Base-by-base conservation (phyloP, 2,888 invertebrate genomes). In the Acleris emargana region DNA sequence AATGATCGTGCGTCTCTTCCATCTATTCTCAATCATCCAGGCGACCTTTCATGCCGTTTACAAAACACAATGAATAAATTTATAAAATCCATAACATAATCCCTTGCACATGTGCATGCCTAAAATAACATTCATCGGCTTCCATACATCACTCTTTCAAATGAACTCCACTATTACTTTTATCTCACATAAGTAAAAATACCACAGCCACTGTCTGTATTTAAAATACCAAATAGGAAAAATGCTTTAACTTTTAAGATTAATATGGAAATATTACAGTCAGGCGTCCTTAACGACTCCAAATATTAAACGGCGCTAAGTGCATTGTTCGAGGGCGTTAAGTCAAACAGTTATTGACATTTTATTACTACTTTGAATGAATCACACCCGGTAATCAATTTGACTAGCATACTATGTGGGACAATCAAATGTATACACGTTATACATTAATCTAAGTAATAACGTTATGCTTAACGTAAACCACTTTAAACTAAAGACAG, bases 141-240 rank as follows among this genome's bases (percentile, higher is more conserved):
- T 77, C 70, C 89, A 87, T 78, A 71, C 85, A 58, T 66, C 81
- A 77, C 77, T 61, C 87, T 83, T 84, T 81, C 89, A 85, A 73
- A 80, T 64, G 57, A 66, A 57, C 55, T 45, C 61, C 67, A 60
- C 75, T 81, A 82, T 81, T 86, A 84, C 86, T 80, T 73, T 84
- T 86, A 86, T 80, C 80, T 88, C 88, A 89, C 84, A 84, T 89
- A 90, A 89, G 89, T 91, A 88, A 91, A 90, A 86, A 91, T 91
- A 92, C 92, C 92, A 92, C 92, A 92, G 92, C 92, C 92, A 92
- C 91, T 89, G 89, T 90, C 91, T 91, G 91, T 92, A 91, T 91
- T 90, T 87, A 91, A 89, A 91, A 91, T 91, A 91, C 91, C 92
- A 87, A 92, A 91, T 91, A 91, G 91, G 90, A 91, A 90, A 86